Percentiles rank a stretch among this genome's conserved stretches.
Evolutionary conservation across 2,888 invertebrate species (phyloP).

Genomic region (Ischnura elegans): DNA sequence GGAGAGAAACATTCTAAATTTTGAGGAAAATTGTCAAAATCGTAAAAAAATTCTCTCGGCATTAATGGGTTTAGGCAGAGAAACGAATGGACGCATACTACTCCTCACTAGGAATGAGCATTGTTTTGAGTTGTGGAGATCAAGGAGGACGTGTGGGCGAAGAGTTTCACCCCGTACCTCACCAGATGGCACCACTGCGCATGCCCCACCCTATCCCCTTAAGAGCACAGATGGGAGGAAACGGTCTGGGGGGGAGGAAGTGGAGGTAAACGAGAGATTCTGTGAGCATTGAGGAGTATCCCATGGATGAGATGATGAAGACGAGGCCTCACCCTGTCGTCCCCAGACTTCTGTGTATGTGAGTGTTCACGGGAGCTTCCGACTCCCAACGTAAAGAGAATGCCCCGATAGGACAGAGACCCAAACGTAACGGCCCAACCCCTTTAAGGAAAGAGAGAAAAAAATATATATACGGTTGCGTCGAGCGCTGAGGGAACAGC

Average conservation of each 20-base stretch:
- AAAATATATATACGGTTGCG: neutral
- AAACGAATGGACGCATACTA: constrained; percentile 28
- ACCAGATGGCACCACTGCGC: constrained; percentile 25
- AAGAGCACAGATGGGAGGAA: neutral
- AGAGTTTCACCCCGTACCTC: constrained; percentile 43
- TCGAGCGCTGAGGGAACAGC: neutral
- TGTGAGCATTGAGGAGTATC: neutral
- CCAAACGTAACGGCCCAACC: neutral
- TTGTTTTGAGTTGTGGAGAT: constrained; percentile 18
- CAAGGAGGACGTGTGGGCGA: neutral
- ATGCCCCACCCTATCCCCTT: neutral
- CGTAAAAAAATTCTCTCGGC: no score
- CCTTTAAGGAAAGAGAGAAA: neutral
- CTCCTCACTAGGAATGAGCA: neutral
- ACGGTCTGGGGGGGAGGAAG: neutral
- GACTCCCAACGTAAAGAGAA: constrained; percentile 49
- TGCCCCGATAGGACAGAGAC: constrained; percentile 19
- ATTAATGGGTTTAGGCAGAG: no score
- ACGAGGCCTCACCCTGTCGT: neutral
- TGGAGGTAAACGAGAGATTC: neutral
- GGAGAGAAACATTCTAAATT: no score
- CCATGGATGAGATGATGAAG: constrained; percentile 16
- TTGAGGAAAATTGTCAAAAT: no score
- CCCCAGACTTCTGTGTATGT: neutral
- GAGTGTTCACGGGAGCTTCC: neutral